Conservation (phyloP, 2,888 invertebrate species). For the Macroteleia sp. region DNA sequence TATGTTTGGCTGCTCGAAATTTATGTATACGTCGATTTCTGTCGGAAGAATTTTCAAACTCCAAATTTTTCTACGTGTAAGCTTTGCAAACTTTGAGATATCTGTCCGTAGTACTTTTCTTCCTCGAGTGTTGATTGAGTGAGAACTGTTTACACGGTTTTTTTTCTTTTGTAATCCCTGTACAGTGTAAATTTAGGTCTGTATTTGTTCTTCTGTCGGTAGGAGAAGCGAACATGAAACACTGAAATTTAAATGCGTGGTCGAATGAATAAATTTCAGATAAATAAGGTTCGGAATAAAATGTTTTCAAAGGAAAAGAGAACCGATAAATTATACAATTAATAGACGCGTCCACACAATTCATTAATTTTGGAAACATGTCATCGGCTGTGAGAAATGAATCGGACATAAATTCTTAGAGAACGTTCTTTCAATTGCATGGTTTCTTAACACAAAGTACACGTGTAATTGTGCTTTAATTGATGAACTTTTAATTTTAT, state of each 20-base stretch:
- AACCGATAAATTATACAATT: slow-evolving; percentile 24
- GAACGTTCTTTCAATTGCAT: background rate
- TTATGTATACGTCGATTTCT: slow-evolving; percentile 8
- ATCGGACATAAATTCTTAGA: slow-evolving; percentile 2
- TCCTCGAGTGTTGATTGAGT: too few relatives aligned
- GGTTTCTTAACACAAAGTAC: background rate
- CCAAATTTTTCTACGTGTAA: background rate
- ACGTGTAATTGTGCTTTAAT: slow-evolving; percentile 5
- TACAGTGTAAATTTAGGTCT: background rate
- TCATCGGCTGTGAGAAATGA: background rate
- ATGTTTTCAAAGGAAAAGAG: slow-evolving; percentile 11
- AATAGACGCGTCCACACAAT: slow-evolving; percentile 28
- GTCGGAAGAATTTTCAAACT: background rate
- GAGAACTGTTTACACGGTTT: too few relatives aligned
- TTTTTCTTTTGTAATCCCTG: background rate
- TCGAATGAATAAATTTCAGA: background rate
- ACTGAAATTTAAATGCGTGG: background rate
- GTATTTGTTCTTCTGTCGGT: background rate
- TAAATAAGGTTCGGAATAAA: background rate
- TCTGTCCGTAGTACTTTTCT: too few relatives aligned
- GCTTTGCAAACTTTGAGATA: too few relatives aligned
- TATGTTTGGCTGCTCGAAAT: slow-evolving; percentile 8
- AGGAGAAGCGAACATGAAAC: background rate
- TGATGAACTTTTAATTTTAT: too few relatives aligned
- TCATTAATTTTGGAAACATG: slow-evolving; percentile 15